Evolutionary conservation across 2,113 vertebrate genomes (phyloP).

Genomic region (Redunca redunca): DNA sequence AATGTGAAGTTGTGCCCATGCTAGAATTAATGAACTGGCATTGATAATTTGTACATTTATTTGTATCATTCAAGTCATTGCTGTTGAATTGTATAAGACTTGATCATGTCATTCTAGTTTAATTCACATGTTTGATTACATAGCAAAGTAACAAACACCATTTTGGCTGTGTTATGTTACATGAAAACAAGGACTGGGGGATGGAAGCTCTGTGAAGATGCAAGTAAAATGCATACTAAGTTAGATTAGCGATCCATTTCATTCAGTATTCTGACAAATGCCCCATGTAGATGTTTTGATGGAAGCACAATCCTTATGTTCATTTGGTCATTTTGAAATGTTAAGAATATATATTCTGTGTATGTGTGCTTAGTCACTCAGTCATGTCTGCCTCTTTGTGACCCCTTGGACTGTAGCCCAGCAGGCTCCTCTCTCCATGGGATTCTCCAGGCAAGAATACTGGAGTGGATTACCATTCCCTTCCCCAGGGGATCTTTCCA

Average conservation of each 20-base stretch:
- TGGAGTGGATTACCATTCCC: not conserved
- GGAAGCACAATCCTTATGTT: not conserved
- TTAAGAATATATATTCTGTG: not conserved
- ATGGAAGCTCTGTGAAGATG: not conserved
- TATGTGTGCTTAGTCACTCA: not conserved
- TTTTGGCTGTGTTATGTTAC: not conserved
- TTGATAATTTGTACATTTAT: not conserved
- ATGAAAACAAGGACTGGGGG: not conserved
- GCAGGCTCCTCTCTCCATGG: not conserved
- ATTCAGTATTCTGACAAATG: not conserved
- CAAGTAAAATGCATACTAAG: not conserved
- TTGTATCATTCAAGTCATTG: not conserved
- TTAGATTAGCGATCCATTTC: not conserved
- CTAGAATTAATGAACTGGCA: not conserved
- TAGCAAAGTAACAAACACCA: not conserved
- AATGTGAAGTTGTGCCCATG: not conserved
- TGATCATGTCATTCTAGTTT: not conserved
- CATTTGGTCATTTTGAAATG: not conserved
- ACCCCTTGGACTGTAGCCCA: not conserved
- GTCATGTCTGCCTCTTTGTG: not conserved
- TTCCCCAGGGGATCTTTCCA: not conserved
- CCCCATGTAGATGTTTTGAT: not conserved
- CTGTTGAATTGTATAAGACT: not conserved
- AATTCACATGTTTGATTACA: not conserved
- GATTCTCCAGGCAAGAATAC: not conserved